A percentile compares a stretch with the other conserved stretches of the same genome.
Conservation (phyloP, 2,888 invertebrate species). For the Polylopha cassiicola region DNA sequence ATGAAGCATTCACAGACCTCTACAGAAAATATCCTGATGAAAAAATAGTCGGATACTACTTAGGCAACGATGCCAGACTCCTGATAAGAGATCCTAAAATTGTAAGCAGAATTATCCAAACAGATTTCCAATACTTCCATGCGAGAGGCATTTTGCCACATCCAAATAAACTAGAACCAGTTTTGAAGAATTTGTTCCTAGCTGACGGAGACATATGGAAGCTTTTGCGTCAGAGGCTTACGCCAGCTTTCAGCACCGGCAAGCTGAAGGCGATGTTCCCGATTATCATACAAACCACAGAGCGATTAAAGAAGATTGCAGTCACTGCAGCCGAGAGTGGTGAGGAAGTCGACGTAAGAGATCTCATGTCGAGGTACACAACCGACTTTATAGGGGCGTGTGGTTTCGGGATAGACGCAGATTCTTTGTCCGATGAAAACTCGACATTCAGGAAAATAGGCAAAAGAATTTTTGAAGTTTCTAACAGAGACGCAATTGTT, state of each 20-base stretch:
- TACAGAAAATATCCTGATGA: conserved; percentile 33
- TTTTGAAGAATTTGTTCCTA: conserved; percentile 36
- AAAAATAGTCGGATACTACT: conserved; percentile 36
- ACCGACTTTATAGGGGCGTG: conserved; percentile 41
- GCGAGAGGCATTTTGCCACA: conserved; percentile 32
- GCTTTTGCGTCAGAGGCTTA: conserved; percentile 37
- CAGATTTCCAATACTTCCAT: conserved; percentile 35
- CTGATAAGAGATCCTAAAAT: conserved; percentile 36
- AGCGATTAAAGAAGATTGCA: conserved; percentile 31
- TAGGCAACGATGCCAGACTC: conserved; percentile 27
- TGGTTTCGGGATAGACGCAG: conserved; percentile 39
- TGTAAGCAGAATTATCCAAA: conserved; percentile 32
- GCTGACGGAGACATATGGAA: conserved; percentile 43
- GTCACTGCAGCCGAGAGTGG: conserved; percentile 25
- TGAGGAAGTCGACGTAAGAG: conserved; percentile 32
- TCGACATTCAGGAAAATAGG: conserved; percentile 36
- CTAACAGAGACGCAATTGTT: conserved; percentile 12
- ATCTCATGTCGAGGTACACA: conserved; percentile 40
- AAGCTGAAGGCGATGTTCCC: conserved; percentile 42
- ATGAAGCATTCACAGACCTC: conserved; percentile 26
- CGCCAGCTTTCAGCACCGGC: conserved; percentile 38
- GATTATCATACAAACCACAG: conserved; percentile 32
- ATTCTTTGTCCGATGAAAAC: conserved; percentile 35
- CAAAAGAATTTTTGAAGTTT: conserved; percentile 27
- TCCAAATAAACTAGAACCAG: conserved; percentile 29